These are phyloP conservation scores for Centropyge bicolor DNA, from an alignment of 2,797 vertebrate species.

Conservation along the genomic window DNA sequence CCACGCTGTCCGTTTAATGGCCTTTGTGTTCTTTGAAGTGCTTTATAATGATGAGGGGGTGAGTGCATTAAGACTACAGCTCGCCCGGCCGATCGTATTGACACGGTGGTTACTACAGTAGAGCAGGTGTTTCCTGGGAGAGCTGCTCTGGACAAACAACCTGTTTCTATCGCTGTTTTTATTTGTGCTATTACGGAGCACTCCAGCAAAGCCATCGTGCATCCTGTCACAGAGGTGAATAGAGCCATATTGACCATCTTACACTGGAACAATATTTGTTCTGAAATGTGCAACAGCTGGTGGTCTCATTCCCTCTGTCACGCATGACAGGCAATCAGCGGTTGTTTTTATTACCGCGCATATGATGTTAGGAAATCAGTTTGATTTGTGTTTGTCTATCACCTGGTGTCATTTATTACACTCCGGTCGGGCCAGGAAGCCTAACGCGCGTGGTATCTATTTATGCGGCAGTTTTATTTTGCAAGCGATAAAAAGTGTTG, in stretches of 20 bases:
- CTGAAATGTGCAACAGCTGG: conserved; percentile 29
- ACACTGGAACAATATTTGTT: conserved; percentile 44
- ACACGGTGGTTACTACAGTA: conserved; percentile 42
- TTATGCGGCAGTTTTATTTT: conserved; percentile 28
- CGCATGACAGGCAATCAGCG: conserved; percentile 56
- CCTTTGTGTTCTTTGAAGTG: conserved; percentile 63
- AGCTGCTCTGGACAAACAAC: conserved; percentile 39
- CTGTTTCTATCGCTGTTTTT: conserved; percentile 43
- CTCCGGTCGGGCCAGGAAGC: not conserved
- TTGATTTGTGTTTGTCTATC: conserved; percentile 55
- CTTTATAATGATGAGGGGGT: conserved; percentile 48
- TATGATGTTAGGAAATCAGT: conserved; percentile 50
- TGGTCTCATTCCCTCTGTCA: conserved; percentile 26
- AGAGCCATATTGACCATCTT: conserved; percentile 42
- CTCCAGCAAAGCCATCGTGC: conserved; percentile 30
- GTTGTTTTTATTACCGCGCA: conserved; percentile 50
- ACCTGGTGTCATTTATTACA: conserved; percentile 35
- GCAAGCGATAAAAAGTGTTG: not conserved
- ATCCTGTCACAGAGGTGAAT: conserved; percentile 49
- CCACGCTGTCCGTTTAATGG: conserved; percentile 36
- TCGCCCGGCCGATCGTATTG: conserved; percentile 30
- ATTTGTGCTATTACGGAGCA: conserved; percentile 42
- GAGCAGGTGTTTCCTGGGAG: conserved; percentile 33
- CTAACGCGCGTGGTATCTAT: not conserved
- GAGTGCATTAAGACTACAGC: conserved; percentile 46